Evolutionary conservation across 2,113 vertebrate species (phyloP), one percentile per base, ranked within the genome.

Genomic region (Neopipo cinnamomea): DNA sequence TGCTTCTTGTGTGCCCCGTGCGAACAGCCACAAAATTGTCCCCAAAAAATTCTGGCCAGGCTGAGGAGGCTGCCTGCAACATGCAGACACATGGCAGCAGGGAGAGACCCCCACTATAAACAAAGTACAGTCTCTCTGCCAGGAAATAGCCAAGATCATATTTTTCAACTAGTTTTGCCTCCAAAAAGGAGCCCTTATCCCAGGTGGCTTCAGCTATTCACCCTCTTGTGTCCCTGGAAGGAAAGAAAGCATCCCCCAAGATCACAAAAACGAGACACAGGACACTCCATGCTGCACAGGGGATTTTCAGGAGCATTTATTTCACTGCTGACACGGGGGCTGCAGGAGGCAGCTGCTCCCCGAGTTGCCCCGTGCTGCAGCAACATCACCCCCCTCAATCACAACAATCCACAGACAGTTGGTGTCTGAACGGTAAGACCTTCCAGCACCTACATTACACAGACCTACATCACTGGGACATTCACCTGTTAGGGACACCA

Each of bases 271-370:
- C 0, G 2, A 42, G 27, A 77, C 50, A 55, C 5, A 3, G 50
- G 53, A 62, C 81, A 84, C 47, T 46, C 14, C 72, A 85, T 0
- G 0, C 39, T 9, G 10, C 58, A 61, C 21, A 84, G 20, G 24
- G 50, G 56, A 33, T 61, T 75, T 87, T 80, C 81, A 94, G 84
- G 90, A 91, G 92, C 88, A 0, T 98, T 98, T 98, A 97, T 98
- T 98, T 96, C 95, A 95, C 56, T 93, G 96, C 89, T 93, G 92
- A 95, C 74, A 70, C n/a, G 8, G 15, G 81, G 73, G 89, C 56
- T 89, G 94, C 94, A 95, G 90, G 85, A 93, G 84, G 86, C 85
- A 95, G 80, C 93, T 92, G 95, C 90, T 88, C 35, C 73, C 50
- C 0, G 4, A 95, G 94, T 72, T 63, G 88, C 93, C 37, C 61